These are phyloP conservation scores for Syngnathoides biaculeatus DNA, from an alignment of 2,113 vertebrate species.

Conservation along the genomic window DNA sequence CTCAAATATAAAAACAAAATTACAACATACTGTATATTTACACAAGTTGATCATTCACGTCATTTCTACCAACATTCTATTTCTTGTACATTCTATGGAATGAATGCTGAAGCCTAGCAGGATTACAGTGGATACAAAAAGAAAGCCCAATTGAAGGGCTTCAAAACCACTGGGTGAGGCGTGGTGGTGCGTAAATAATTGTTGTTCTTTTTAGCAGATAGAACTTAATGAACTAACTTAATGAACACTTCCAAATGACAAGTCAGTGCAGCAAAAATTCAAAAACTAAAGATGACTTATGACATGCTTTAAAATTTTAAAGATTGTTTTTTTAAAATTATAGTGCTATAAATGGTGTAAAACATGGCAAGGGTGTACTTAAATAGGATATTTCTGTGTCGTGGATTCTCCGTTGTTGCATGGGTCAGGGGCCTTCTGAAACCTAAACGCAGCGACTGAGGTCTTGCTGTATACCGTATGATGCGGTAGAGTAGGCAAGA, in stretches of 20 bases:
- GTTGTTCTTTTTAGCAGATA: background rate
- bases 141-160: background rate
- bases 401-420: too few relatives aligned
- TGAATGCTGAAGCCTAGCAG: slow-evolving; percentile 41
- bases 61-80: slow-evolving; percentile 37
- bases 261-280: background rate
- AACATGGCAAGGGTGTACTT: too few relatives aligned
- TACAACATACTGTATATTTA: slow-evolving; percentile 70
- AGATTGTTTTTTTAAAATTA: too few relatives aligned
- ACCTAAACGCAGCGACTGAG: too few relatives aligned
- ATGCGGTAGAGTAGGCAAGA: background rate
- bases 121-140: slow-evolving; percentile 6
- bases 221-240: background rate
- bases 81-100: slow-evolving; percentile 54
- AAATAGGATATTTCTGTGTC: too few relatives aligned
- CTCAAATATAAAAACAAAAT: slow-evolving; percentile 72
- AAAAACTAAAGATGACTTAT: background rate
- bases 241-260: background rate
- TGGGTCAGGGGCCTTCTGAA: too few relatives aligned
- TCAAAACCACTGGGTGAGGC: background rate
- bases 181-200: background rate
- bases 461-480: background rate
- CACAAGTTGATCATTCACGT: slow-evolving; percentile 58
- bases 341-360: too few relatives aligned
- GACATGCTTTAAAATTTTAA: too few relatives aligned